Base-by-base conservation (phyloP, 1,140 invertebrate genomes). In the Schlechtendalia chinensis region DNA sequence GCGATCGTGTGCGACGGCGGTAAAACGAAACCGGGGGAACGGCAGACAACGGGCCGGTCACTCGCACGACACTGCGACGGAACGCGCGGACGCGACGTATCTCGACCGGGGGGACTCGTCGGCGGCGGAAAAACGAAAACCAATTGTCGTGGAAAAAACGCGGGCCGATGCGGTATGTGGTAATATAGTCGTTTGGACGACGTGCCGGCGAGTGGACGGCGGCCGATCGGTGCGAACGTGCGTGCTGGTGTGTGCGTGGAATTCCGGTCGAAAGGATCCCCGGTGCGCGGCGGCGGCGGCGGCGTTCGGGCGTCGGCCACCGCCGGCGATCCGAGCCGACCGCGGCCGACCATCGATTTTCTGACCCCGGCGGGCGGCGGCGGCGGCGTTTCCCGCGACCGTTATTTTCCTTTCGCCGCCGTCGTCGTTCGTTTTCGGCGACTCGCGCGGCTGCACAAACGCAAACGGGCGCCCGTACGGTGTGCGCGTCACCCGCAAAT, bases 181-280 rank as follows among this genome's bases (percentile, higher is more conserved):
- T n/a, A n/a, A n/a, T n/a, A n/a, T n/a, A n/a, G n/a, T n/a, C n/a
- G n/a, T n/a, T n/a, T n/a, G n/a, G n/a, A n/a, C n/a, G n/a, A n/a
- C n/a, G n/a, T n/a, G n/a, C n/a, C n/a, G 54, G 5, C 32, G 29
- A 2, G 3, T 39, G 39, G 17, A 32, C 58, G 24, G 5, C 58
- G 24, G 27, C 75, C 58, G 39, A 6, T 47, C 29, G 12, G 22
- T 5, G 19, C 3, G 75, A 79, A 79, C 75, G 75, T 63, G 75
- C 75, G 75, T 79, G 75, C 75, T 79, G 75, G 75, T 63, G 75
- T 79, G 75, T 63, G 75, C 56, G 56, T 79, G 75, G 75, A 79
- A 79, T 79, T 79, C 75, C 75, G 75, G 75, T 79, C 75, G 75
- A 79, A 61, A 79, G 75, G 75, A 79, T 79, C 75, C 75, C 72